Conservation (phyloP, 2,888 invertebrate species). For the Ypsolopha scabrella region DNA sequence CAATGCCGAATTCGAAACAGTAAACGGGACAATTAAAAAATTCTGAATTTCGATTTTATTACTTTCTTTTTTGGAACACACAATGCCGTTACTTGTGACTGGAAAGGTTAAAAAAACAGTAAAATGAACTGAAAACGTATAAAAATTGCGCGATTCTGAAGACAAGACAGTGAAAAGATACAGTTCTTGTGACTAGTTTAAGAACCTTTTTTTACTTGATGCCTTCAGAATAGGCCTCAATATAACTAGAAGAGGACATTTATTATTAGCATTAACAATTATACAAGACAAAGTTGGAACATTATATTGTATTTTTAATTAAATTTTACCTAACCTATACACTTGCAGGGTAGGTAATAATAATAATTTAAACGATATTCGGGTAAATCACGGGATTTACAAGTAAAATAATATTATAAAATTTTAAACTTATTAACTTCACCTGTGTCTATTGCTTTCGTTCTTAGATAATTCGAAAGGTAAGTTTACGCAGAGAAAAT, state of each 20-base stretch:
- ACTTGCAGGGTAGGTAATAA: constrained; percentile 5
- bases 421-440: not conserved
- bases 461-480: not conserved
- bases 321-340: constrained; percentile 34
- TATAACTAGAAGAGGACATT: constrained; percentile 28
- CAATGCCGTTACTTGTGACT: constrained; percentile 59
- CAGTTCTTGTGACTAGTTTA: too few species aligned
- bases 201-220: too few species aligned
- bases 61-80: constrained; percentile 30
- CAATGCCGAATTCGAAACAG: too few species aligned
- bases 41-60: constrained; percentile 10
- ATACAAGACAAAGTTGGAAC: constrained; percentile 28
- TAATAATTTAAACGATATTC: not conserved
- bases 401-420: not conserved
- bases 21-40: too few species aligned
- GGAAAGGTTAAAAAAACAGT: constrained; percentile 52
- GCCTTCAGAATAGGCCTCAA: not conserved
- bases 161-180: too few species aligned
- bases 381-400: not conserved
- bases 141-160: not conserved
- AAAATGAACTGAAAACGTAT: not conserved
- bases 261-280: constrained; percentile 26
- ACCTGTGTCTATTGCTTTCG: constrained; percentile 5
- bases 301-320: constrained; percentile 1
- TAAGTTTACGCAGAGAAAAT: too few species aligned